Base-by-base conservation (phyloP, 2,113 vertebrate species). In the Hippoglossus stenolepis region DNA sequence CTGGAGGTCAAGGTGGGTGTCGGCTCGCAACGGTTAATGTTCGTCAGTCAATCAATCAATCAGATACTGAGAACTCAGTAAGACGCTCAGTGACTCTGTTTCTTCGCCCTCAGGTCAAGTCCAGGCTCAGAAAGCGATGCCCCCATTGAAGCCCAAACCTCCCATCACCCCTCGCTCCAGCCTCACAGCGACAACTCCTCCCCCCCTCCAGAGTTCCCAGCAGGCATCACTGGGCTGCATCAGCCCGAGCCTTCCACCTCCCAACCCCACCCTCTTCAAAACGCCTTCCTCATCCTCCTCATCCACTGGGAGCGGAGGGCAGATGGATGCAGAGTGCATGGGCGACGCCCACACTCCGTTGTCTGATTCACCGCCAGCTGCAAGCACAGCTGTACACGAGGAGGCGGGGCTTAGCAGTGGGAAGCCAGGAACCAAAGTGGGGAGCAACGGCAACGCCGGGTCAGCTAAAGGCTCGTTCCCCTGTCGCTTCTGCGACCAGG, bases 401-500 rank as follows among this genome's bases (percentile, higher is more conserved):
- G 95, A 96, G 61, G 93, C 91, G 1, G 96, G 96, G 70, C 78
- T 81, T 0, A 76, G 67, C 2, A 67, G 82, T 0, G 96, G 87
- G 90, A 96, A 87, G 95, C 38, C 92, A 74, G 11, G 96, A 94
- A 59, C 93, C 93, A 58, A 96, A 87, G 77, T 59, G 6, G 91
- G 93, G 0, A 87, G 86, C 0, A 83, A 86, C 10, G 72, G 77
- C 88, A 96, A 95, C 87, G 94, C 96, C 47, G 78, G 94, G 1
- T 91, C 94, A 72, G 91, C 95, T 23, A 97, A 96, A 80, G 96
- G 96, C 43, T 93, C 96, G 6, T 97, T 96, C 77, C 96, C 97
- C 0, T 99, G 98, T 68, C 96, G 97, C 26, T 99, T 97, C 85
- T 99, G 98, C 74, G 95, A 96, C 84, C 96, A 99, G 88, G 96